A percentile compares a stretch with the other conserved stretches of the same genome.
These are phyloP conservation scores for Pinctada fucata DNA, from an alignment of 2,888 invertebrate species.

Conservation along the genomic window DNA sequence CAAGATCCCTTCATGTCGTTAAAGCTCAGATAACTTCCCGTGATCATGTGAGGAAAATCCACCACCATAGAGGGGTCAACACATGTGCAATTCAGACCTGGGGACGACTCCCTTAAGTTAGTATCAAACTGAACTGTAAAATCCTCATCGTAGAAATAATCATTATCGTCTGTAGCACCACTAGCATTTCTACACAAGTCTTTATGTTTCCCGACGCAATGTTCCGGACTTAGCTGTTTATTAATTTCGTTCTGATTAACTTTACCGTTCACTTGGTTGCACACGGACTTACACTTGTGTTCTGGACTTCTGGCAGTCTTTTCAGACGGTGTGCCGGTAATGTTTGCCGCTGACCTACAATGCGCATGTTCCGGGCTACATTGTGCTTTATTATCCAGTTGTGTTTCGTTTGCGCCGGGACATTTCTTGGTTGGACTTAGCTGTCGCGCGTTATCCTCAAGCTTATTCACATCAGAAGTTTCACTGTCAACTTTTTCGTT, in stretches of 20 bases:
- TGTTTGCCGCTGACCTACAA: not conserved
- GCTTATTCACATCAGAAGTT: not conserved
- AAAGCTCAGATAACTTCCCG: slow-evolving; percentile 62
- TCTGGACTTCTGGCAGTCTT: not conserved
- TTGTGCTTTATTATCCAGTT: slow-evolving; percentile 2
- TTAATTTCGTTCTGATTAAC: slow-evolving; percentile 23
- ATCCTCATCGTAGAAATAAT: slow-evolving; percentile 76
- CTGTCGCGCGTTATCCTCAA: not conserved
- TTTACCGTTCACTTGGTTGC: not conserved
- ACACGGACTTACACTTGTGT: not conserved
- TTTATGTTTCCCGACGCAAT: not conserved
- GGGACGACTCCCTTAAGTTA: slow-evolving; percentile 63
- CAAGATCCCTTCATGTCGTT: slow-evolving; percentile 57
- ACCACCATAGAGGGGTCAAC: slow-evolving; percentile 49
- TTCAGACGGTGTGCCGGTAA: not conserved
- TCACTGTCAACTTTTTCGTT: not conserved
- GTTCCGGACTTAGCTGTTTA: slow-evolving; percentile 33
- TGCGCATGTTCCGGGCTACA: slow-evolving; percentile 13
- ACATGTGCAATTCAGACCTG: slow-evolving; percentile 53
- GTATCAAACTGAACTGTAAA: slow-evolving; percentile 72
- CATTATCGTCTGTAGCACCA: slow-evolving; percentile 69
- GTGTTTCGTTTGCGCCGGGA: slow-evolving; percentile 3
- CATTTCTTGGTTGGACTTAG: slow-evolving; percentile 1
- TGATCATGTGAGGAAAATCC: slow-evolving; percentile 61
- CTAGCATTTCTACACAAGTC: slow-evolving; percentile 5